Percentiles rank a stretch among this genome's conserved stretches.
Conservation (phyloP, 2,797 vertebrate genomes). For the Cuculus canorus region DNA sequence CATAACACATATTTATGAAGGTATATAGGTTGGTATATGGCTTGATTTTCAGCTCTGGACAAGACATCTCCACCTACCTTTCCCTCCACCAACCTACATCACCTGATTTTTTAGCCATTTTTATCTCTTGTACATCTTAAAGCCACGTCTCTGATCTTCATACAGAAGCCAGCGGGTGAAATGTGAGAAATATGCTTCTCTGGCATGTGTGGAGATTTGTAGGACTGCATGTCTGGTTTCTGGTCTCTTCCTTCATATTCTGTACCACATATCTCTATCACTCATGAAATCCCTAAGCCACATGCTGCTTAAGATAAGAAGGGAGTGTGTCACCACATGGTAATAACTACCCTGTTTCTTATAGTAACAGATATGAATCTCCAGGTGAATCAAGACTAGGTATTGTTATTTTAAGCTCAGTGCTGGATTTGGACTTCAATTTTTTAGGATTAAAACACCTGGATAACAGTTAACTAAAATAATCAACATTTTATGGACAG, state of each 20-base stretch:
- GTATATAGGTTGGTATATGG: too few species aligned
- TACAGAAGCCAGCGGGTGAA: background rate
- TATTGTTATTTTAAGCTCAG: background rate
- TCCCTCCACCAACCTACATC: background rate
- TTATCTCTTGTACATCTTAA: background rate
- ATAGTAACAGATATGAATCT: background rate
- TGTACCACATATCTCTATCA: background rate
- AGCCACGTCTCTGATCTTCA: background rate
- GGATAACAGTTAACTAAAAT: background rate
- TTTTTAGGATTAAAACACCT: background rate
- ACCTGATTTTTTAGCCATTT: background rate
- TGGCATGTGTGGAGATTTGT: background rate
- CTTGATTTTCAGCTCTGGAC: background rate
- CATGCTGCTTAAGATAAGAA: background rate
- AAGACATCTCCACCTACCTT: background rate
- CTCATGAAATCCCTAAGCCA: background rate
- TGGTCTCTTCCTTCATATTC: background rate
- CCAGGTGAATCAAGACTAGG: background rate
- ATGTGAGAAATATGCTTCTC: background rate
- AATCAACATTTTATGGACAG: background rate
- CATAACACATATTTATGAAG: background rate
- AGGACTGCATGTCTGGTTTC: background rate
- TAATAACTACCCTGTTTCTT: background rate
- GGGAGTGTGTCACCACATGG: background rate
- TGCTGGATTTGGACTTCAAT: background rate